A percentile compares a stretch with the other conserved stretches of the same genome.
Conservation (phyloP, 1,140 invertebrate species). For the Pseudomyrmex sp. region DNA sequence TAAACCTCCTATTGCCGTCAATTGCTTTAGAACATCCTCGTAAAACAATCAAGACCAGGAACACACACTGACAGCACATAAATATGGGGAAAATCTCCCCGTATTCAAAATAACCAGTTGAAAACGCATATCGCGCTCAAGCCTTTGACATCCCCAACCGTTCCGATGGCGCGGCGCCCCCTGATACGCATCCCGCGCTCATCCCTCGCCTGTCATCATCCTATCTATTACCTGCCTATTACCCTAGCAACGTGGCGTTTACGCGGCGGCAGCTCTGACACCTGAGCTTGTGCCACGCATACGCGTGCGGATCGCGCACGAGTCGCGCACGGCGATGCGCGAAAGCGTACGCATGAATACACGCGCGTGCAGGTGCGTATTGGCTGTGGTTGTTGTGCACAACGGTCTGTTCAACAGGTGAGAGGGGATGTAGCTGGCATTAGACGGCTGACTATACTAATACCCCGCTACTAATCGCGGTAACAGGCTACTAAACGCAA, state of each 20-base stretch:
- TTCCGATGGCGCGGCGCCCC: constrained; percentile 1
- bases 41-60: neutral
- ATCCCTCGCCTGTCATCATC: constrained; percentile 78
- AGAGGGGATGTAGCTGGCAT: constrained; percentile 75
- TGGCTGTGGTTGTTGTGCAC: constrained; percentile 46
- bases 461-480: constrained; percentile 75
- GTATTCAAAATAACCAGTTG: constrained; percentile 22
- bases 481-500: constrained; percentile 74
- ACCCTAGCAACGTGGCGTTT: constrained; percentile 75
- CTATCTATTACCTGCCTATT: constrained; percentile 79
- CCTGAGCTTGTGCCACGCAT: constrained; percentile 57
- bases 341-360: constrained; percentile 18
- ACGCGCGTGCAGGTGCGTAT: constrained; percentile 72
- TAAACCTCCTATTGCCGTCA: neutral
- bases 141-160: constrained; percentile 39
- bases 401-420: constrained; percentile 81
- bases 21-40: neutral
- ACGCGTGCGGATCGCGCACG: constrained; percentile 44
- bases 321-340: constrained; percentile 10
- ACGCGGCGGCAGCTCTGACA: constrained; percentile 64
- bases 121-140: neutral
- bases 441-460: constrained; percentile 79
- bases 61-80: neutral
- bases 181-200: constrained; percentile 59
- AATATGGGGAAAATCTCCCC: neutral